Percentiles rank a stretch among this genome's conserved stretches.
Conservation (phyloP, 2,113 vertebrate species). For the Nycticryphes semicollaris region DNA sequence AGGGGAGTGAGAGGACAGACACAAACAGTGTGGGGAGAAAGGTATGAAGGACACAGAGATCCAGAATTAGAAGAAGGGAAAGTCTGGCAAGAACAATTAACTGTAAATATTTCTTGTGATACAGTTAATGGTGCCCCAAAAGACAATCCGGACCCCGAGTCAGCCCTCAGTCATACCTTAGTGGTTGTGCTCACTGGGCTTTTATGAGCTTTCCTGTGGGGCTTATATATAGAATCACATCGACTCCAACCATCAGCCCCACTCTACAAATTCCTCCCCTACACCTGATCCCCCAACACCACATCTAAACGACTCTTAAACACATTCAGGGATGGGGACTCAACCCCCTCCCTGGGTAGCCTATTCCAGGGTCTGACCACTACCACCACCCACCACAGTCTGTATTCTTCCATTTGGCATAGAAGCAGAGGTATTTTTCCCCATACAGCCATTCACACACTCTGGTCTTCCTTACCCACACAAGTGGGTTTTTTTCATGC, state of each 20-base stretch:
- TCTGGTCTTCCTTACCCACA: background rate
- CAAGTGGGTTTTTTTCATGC: background rate
- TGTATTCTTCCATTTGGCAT: background rate
- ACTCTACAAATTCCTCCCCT: too few relatives aligned
- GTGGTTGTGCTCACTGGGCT: background rate
- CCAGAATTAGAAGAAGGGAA: background rate
- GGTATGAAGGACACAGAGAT: background rate
- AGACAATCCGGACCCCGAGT: background rate
- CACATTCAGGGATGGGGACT: too few relatives aligned
- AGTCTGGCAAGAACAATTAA: background rate
- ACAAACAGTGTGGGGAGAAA: background rate
- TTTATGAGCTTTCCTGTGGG: background rate
- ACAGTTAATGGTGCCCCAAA: background rate
- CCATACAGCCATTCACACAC: background rate
- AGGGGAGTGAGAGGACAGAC: background rate
- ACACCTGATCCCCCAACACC: too few relatives aligned
- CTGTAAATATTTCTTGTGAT: background rate
- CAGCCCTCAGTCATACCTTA: too few relatives aligned
- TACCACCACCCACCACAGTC: background rate
- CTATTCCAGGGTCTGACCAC: background rate
- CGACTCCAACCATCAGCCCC: too few relatives aligned
- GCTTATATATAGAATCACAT: background rate
- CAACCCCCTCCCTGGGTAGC: too few relatives aligned
- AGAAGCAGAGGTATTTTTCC: background rate
- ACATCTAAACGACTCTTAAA: too few relatives aligned